Percentiles rank a stretch among this genome's conserved stretches.
These are phyloP conservation scores for Crocodylus rhombifer DNA, from an alignment of 2,797 vertebrate species.

Conservation along the genomic window DNA sequence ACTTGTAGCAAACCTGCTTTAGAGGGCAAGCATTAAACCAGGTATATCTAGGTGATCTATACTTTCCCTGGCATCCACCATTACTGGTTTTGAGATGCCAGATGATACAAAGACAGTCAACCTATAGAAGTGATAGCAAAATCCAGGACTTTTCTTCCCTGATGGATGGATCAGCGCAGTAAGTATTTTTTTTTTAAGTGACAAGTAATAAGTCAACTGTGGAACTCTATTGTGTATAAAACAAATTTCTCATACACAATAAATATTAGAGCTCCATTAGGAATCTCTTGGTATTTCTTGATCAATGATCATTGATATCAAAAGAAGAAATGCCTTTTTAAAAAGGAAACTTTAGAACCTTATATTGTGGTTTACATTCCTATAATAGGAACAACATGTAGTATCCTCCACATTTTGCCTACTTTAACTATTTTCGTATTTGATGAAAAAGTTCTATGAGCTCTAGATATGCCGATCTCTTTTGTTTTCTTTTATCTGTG, in stretches of 20 bases:
- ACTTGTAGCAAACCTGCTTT: too few species aligned
- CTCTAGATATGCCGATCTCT: neutral
- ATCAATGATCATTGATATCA: neutral
- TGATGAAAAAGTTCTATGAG: neutral
- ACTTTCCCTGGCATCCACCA: too few species aligned
- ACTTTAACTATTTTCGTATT: neutral
- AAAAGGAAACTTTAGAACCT: neutral
- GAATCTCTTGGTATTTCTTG: too few species aligned
- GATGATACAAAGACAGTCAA: too few species aligned
- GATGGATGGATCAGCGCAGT: neutral
- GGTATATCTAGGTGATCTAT: too few species aligned
- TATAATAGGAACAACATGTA: neutral
- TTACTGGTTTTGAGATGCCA: too few species aligned
- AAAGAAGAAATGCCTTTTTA: neutral
- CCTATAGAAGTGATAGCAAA: neutral
- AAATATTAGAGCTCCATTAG: too few species aligned
- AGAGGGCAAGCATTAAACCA: too few species aligned
- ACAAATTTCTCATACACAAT: too few species aligned
- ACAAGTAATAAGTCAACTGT: neutral
- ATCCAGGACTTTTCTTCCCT: neutral
- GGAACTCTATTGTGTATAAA: too few species aligned
- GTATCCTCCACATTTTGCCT: neutral
- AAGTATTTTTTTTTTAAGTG: neutral
- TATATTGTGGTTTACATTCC: neutral
- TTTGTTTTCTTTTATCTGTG: neutral